These are phyloP conservation scores for Samia ricini DNA, from an alignment of 1,140 invertebrate species.

Conservation along the genomic window DNA sequence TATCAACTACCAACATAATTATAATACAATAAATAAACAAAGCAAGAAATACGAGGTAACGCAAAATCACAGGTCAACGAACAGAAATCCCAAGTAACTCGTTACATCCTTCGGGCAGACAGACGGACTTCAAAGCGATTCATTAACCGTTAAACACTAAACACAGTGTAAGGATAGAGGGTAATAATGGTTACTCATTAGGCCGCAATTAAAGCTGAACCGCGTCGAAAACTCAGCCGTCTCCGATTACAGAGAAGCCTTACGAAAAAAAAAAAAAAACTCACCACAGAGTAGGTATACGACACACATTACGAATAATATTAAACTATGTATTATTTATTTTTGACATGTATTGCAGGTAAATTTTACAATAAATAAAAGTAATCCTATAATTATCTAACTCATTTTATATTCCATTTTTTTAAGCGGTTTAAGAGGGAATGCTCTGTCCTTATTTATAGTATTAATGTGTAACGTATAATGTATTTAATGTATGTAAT, in stretches of 20 bases:
- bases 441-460: no score
- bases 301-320: no score
- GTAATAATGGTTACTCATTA: slow-evolving; percentile 36
- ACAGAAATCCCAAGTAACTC: slow-evolving; percentile 16
- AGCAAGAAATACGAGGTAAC: not conserved
- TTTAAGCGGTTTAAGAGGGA: no score
- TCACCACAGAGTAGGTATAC: no score
- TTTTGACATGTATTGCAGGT: no score
- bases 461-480: no score
- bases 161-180: slow-evolving; percentile 27
- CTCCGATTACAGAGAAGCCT: slow-evolving; percentile 25
- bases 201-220: slow-evolving; percentile 33
- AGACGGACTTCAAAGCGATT: slow-evolving; percentile 24
- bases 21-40: not conserved
- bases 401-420: no score
- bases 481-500: no score
- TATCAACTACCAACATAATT: no score
- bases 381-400: no score
- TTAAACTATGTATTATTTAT: no score
- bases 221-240: slow-evolving; percentile 28
- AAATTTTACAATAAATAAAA: no score
- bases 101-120: slow-evolving; percentile 10
- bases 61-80: slow-evolving; percentile 17
- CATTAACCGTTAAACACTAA: slow-evolving; percentile 25
- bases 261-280: slow-evolving; percentile 17